phyloP scores from a whole-genome alignment of 64 coral and sea anemone species.

The Acropora tenuis region DNA sequence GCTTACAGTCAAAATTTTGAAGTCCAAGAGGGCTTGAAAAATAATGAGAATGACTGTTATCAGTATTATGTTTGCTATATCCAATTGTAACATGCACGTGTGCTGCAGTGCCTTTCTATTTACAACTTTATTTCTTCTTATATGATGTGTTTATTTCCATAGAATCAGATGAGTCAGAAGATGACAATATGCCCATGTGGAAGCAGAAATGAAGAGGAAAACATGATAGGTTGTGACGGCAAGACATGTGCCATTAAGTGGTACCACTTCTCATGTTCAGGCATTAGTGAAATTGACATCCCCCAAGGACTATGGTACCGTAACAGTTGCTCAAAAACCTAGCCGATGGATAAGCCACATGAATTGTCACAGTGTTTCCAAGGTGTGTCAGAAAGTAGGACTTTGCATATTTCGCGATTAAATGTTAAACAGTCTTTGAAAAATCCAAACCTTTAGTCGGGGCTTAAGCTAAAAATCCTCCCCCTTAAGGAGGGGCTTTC shows the following conservation, averaged over 20 bases:
- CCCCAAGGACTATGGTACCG: constrained; percentile 28
- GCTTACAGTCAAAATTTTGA: constrained; percentile 26
- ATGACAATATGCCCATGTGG: constrained; percentile 43
- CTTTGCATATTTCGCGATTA: too few relatives aligned
- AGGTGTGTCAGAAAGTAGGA: constrained; percentile 26
- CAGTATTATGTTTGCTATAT: constrained; percentile 28
- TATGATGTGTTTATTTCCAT: constrained; percentile 23
- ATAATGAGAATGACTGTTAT: constrained; percentile 26
- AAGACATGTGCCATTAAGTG: constrained; percentile 54
- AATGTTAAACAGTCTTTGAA: too few relatives aligned
- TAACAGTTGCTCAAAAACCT: constrained; percentile 27
- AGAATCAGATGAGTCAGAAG: constrained; percentile 40
- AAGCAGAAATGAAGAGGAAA: constrained; percentile 30
- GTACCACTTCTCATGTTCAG: constrained; percentile 53
- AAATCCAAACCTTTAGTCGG: too few relatives aligned
- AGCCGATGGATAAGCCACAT: constrained; percentile 25
- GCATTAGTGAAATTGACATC: constrained; percentile 11
- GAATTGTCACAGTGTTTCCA: constrained; percentile 33
- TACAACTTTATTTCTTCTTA: constrained; percentile 31
- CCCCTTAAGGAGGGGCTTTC: too few relatives aligned
- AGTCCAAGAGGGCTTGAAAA: constrained; percentile 13
- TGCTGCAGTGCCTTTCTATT: constrained; percentile 29
- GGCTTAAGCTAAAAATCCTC: too few relatives aligned
- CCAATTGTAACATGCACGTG: constrained; percentile 22
- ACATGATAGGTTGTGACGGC: constrained; percentile 58